Evolutionary conservation across 2,888 invertebrate genomes (phyloP).

Genomic region (Tachina grossa): DNA sequence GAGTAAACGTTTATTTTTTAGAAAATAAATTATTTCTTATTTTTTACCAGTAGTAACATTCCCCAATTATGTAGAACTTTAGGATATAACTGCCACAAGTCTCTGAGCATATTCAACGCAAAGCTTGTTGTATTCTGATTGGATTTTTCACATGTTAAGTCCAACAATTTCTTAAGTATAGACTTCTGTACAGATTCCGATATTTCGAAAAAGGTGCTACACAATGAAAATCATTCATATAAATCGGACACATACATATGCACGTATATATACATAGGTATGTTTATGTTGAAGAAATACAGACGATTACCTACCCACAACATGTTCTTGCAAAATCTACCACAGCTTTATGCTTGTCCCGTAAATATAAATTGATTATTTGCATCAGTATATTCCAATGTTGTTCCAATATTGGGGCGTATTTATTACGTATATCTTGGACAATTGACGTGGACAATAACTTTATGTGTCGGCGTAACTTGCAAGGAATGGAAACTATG

Average conservation of each 20-base stretch:
- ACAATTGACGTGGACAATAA: slow-evolving; percentile 52
- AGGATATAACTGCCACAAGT: slow-evolving; percentile 78
- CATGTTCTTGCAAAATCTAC: slow-evolving; percentile 85
- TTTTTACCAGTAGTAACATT: slow-evolving; percentile 77
- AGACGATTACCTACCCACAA: slow-evolving; percentile 82
- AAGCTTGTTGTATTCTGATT: slow-evolving; percentile 77
- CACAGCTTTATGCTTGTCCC: slow-evolving; percentile 83
- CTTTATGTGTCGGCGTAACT: slow-evolving; percentile 80
- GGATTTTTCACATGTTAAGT: slow-evolving; percentile 80
- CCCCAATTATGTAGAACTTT: slow-evolving; percentile 81
- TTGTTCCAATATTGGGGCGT: slow-evolving; percentile 84
- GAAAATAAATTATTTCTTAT: neutral
- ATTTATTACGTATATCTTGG: slow-evolving; percentile 79
- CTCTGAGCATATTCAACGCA: slow-evolving; percentile 78
- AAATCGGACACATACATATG: neutral
- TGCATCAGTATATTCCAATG: slow-evolving; percentile 85
- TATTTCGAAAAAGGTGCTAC: slow-evolving; percentile 79
- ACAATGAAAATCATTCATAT: neutral
- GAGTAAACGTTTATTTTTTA: neutral
- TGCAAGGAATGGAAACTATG: neutral
- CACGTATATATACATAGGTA: neutral
- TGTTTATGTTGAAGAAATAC: neutral
- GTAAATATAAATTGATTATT: slow-evolving; percentile 85
- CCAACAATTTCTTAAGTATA: slow-evolving; percentile 79
- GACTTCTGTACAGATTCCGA: slow-evolving; percentile 79